Evolutionary conservation across 2,113 vertebrate species (phyloP), one percentile per base, ranked within the genome.

Genomic region (Cephalopholis sonnerati): DNA sequence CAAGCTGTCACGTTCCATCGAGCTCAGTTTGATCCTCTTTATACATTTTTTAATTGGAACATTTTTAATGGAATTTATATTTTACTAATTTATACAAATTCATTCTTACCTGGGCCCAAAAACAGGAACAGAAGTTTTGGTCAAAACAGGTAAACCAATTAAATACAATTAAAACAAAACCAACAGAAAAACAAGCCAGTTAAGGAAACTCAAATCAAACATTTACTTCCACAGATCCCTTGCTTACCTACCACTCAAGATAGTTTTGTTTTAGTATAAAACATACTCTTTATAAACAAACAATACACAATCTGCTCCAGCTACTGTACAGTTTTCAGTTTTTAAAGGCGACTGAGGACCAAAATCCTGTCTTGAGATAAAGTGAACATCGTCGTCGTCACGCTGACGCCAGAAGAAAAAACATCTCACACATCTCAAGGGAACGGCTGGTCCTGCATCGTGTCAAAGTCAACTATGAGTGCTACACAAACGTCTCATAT

Each of bases 271-370:
- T 95, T 93, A 96, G 95, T 96, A 96, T 95, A 94, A 96, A 96
- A 96, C 95, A 95, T 95, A 96, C 93, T 96, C 94, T 91, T 97
- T 97, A 97, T 96, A 95, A 97, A 97, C 94, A 95, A 95, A 96
- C 94, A 94, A 91, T 96, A 94, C 96, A 96, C 96, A 96, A 79
- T 85, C 81, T 96, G 95, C 95, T 94, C 95, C 94, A 89, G 94
- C 95, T 96, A 96, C 94, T 96, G 94, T 97, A 97, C 96, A 96
- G 69, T 85, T 83, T 94, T 93, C 83, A 86, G 78, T 55, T 84
- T 93, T 91, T 87, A 91, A 86, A 94, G 93, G 94, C 77, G 89
- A 94, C 91, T 12, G 39, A 82, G 78, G 82, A 87, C 83, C 74
- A 44, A 55, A 36, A 81, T 83, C 66, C 55, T 66, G 65, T 89